Base-by-base conservation (phyloP, 2,797 vertebrate species). In the Acanthornis magna region DNA sequence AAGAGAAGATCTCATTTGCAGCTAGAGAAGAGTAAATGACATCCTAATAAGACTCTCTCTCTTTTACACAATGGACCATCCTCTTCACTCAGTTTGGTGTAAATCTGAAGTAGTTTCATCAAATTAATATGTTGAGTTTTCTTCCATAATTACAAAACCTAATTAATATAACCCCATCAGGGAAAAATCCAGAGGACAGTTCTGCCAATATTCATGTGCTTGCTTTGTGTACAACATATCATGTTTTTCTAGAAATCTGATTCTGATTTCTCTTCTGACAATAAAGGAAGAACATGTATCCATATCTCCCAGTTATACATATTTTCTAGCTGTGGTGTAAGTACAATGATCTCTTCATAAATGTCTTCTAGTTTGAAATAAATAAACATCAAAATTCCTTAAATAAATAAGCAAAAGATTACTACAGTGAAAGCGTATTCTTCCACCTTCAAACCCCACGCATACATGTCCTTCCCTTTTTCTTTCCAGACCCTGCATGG, bases 1-100 rank as follows among this genome's bases (percentile, higher is more conserved):
- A 85, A 89, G 55, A 34, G 18, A 88, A 88, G 54, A 73, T 40
- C 42, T 92, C 57, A 78, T 86, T 91, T 96, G 32, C 38, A 81
- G 29, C 40, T 86, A 66, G 16, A 61, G 54, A 89, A 61, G 25
- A 76, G 38, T 63, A 93, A 94, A 76, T 60, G 40, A 34, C 47
- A 81, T 79, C 19, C 53, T 84, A 60, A 82, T n/a, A 88, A 27
- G 22, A 17, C n/a, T 62, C 30, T 23, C 38, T 86, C 26, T 4
- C 36, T 88, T 93, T 83, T 47, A 26, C 11, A 81, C 11, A 74
- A 57, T 70, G 11, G 14, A 1, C 7, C 66, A 51, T 53, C 42
- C 6, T 65, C 10, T 81, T 68, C 32, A 36, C 38, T 67, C 51
- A 32, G 17, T 43, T 74, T 72, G 30, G 18, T 81, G n/a, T 84